phyloP scores from a whole-genome alignment of 2,888 invertebrate species.

The Stictocephala bisonia region DNA sequence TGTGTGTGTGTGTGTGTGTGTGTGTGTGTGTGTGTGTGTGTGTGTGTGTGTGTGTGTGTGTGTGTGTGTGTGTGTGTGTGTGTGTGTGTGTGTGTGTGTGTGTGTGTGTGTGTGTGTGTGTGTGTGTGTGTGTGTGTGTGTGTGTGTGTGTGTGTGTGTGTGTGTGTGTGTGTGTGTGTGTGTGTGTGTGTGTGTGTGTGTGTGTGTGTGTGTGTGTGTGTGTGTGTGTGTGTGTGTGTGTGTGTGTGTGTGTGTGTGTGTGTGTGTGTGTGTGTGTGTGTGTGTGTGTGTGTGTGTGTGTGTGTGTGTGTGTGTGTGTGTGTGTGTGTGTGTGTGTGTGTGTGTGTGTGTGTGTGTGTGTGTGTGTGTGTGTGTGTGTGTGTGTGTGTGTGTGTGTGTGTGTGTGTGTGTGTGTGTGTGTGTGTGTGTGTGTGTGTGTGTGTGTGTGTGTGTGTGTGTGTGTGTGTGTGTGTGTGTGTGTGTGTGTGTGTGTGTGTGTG shows the following conservation, averaged over 20 bases:
- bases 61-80: background rate
- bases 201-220: background rate
- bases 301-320: background rate
- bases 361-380: background rate
- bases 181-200: background rate
- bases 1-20: background rate
- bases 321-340: background rate
- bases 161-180: background rate
- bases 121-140: background rate
- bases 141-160: background rate
- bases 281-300: background rate
- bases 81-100: background rate
- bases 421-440: background rate
- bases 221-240: background rate
- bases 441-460: background rate
- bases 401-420: background rate
- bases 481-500: background rate
- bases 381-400: background rate
- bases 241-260: background rate
- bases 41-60: background rate
- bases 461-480: background rate
- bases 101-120: background rate
- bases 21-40: background rate
- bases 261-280: background rate
- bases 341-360: background rate